Percentiles rank a stretch among this genome's conserved stretches.
Conservation (phyloP, 2,113 vertebrate genomes). For the Chamaea fasciata region DNA sequence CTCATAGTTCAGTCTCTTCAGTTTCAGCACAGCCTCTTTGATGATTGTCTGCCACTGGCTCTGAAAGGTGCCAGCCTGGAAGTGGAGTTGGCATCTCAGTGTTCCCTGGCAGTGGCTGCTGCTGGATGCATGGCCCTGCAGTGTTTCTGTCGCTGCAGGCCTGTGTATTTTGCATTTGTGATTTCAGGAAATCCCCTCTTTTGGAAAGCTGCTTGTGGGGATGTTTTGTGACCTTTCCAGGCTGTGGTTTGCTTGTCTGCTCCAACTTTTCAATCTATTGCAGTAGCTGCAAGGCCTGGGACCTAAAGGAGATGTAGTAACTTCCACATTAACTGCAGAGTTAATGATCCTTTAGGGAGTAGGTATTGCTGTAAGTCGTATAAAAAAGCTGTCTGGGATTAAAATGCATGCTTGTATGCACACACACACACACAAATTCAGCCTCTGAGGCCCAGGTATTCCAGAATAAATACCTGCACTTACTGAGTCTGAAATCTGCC, state of each 20-base stretch:
- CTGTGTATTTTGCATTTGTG: not conserved
- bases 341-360: not conserved
- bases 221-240: slow-evolving; percentile 3
- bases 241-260: not conserved
- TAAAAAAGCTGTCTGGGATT: not conserved
- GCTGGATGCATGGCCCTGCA: not conserved
- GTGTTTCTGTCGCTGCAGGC: not conserved
- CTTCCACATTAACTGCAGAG: not conserved
- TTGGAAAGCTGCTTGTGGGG: not conserved
- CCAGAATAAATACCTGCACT: not conserved
- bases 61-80: accelerated
- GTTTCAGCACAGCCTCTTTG: not conserved
- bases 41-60: not conserved
- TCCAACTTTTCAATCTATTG: not conserved
- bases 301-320: not conserved
- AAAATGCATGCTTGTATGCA: not conserved
- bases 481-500: not conserved
- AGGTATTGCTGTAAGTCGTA: not conserved
- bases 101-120: not conserved
- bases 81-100: accelerated
- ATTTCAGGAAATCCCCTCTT: slow-evolving; percentile 33
- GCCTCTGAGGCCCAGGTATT: not conserved
- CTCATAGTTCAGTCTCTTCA: not conserved
- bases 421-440: not conserved
- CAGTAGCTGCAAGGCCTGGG: not conserved